Base-by-base conservation (phyloP, 2,113 vertebrate genomes). In the Eretmochelys imbricata region DNA sequence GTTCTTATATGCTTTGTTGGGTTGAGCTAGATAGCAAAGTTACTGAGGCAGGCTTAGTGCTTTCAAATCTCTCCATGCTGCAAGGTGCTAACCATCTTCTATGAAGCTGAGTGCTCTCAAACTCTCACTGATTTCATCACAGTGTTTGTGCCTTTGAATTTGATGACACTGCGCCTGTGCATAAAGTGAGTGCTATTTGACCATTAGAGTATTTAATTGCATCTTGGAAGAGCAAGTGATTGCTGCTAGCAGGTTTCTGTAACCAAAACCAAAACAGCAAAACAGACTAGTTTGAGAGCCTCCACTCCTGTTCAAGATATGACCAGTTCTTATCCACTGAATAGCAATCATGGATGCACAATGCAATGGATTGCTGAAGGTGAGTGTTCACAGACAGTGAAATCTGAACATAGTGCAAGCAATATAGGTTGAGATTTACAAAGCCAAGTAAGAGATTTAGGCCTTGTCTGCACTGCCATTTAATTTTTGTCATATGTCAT, bases 201-300 rank as follows among this genome's bases (percentile, higher is more conserved):
- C 84, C 31, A 82, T 92, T 84, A 91, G 82, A 89, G 80, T 89
- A 84, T 93, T 95, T 55, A 50, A 5, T 10, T 55, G 48, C 62
- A 89, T 97, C 93, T 95, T 93, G 85, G 84, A 35, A 11, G 83
- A 93, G 82, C 38, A 93, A 89, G 50, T 94, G 82, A 38, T 78
- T 95, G 22, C 69, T 91, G 89, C 75, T 62, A 93, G 75, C 85
- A 91, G 80, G 87, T 94, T 97, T 96, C 85, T 94, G 51, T 96
- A 96, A 94, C 57, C 25, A 59, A 59, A 57, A 57, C 25, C 12
- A 57, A 57, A 59, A 29, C 57, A 59, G 97, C 89, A 72, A 84
- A 42, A 94, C 93, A 82, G 90, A 87, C 87, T 84, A 80, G 19
- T 90, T 95, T 93, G 80, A 96, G 65, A 85, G 78, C 81, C 95